Conservation (phyloP, 2,113 vertebrate species). For the Macheiramphus alcinus region DNA sequence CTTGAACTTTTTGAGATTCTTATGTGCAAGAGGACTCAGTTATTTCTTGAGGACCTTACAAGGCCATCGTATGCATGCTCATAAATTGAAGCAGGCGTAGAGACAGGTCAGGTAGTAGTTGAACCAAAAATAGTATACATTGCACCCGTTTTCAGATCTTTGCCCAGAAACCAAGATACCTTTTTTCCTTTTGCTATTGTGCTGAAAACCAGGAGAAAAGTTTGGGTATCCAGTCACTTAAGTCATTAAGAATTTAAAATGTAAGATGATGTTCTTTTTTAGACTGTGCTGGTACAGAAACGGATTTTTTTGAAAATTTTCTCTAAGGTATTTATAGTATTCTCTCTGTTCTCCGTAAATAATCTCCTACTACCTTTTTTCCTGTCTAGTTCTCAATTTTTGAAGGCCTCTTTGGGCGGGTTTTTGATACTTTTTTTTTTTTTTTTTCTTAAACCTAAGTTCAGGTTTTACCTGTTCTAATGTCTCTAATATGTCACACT, state of each 20-base stretch:
- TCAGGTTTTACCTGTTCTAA: not conserved
- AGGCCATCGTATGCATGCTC: fast-evolving
- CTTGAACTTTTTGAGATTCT: not conserved
- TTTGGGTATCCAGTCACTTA: not conserved
- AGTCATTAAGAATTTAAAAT: not conserved
- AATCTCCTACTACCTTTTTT: not conserved
- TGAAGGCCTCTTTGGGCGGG: not conserved
- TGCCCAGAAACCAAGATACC: not conserved
- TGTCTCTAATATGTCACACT: not conserved
- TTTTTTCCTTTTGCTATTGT: not conserved
- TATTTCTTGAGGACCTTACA: not conserved
- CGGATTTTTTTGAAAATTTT: not conserved
- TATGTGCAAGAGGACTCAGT: not conserved
- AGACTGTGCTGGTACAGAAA: not conserved
- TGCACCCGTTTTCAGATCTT: not conserved
- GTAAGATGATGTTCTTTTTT: not conserved
- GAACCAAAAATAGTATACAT: not conserved
- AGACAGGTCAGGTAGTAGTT: no score
- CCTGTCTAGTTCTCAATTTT: not conserved
- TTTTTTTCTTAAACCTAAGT: not conserved
- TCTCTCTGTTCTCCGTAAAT: not conserved
- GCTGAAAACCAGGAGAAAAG: not conserved
- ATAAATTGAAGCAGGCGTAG: not conserved
- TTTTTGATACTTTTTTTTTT: not conserved
- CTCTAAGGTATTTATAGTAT: not conserved